Evolutionary conservation across 1,140 invertebrate genomes (phyloP), one percentile per base, ranked within the genome.

Genomic region (Harpegnathos saltator): DNA sequence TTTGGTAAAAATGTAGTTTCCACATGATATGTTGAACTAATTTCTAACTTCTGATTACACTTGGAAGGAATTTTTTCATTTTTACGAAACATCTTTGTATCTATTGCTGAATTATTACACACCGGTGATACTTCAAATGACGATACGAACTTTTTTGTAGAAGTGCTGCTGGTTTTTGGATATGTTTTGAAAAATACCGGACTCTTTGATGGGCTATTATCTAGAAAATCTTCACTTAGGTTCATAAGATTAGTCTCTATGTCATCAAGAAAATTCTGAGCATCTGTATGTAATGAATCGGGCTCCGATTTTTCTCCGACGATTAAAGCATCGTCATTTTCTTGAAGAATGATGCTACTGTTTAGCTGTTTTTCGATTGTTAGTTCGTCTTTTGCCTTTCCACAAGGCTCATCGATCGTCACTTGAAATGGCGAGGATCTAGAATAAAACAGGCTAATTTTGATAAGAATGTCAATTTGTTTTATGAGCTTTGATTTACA

Each of bases 21-120:
- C 7, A 87, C 74, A 71, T 83, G 83, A 15, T 87, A 73, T 2
- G 81, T 63, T 80, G 85, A 90, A 71, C 83, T 87, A 7, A 91
- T n/a, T 0, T 62, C 19, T 9, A 92, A 81, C 72, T 89, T 89
- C 15, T 65, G 17, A 72, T 29, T 56, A 69, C 2, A 22, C 11
- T 80, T 26, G 50, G 17, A 26, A 58, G 65, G 15, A 69, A 48
- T 1, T 48, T 69, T 52, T 71, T 59, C 14, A 14, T 3, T 14
- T 7, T 1, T 26, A 3, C 12, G 0, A 48, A 11, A 26, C n/a
- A 14, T 48, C 14, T 80, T 80, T 22, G 19, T 71, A 12, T 71
- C 38, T 33, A 52, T 19, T 3, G 5, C 15, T 29, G 33, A 26
- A 12, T 71, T 48, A 11, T 29, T 44, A 68, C 1, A 15, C 4